phyloP scores from a whole-genome alignment of 2,888 invertebrate species.

The Phymatocera aterrima region DNA sequence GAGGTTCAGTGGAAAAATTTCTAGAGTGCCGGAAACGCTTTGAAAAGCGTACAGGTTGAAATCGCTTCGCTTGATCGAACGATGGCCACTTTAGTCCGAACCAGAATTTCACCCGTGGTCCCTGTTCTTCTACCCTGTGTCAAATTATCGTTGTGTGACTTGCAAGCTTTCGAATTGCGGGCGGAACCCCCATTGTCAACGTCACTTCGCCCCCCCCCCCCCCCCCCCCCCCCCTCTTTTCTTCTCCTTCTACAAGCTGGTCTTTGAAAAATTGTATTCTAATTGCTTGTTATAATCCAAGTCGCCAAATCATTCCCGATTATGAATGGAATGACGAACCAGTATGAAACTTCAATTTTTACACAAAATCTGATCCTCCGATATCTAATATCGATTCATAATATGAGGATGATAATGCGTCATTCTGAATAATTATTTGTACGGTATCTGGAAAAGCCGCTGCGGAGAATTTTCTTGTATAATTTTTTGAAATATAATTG shows the following conservation, averaged over 20 bases:
- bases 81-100: conserved; percentile 6
- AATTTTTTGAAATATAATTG: not conserved
- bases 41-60: not conserved
- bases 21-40: conserved; percentile 20
- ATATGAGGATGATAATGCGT: too few relatives aligned
- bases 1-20: not conserved
- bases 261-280: not conserved
- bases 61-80: not conserved
- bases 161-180: conserved; percentile 34
- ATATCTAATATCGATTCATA: not conserved
- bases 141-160: conserved; percentile 40
- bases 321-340: not conserved
- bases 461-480: not conserved
- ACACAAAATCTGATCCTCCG: not conserved
- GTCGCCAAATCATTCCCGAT: not conserved
- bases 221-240: not conserved
- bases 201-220: not conserved
- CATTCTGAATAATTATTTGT: too few relatives aligned
- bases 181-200: conserved; percentile 28
- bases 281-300: not conserved
- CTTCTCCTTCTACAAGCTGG: not conserved
- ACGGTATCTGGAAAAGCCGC: not conserved
- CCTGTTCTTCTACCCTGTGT: not conserved
- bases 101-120: not conserved
- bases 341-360: not conserved